These are phyloP conservation scores for Sminthurinus signatus DNA, from an alignment of 1,140 invertebrate genomes.

Conservation along the genomic window DNA sequence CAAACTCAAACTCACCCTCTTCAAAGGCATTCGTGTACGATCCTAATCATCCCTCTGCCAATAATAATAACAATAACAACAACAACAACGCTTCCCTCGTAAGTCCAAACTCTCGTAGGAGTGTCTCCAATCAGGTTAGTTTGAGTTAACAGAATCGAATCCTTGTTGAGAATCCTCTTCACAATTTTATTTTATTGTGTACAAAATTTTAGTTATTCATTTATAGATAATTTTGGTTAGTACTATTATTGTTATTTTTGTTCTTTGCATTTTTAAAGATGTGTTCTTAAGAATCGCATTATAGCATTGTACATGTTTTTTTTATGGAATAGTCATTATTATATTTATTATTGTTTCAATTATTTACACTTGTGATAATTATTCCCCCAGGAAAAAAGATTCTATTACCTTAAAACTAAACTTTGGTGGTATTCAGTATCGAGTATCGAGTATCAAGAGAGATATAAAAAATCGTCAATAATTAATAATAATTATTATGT, in stretches of 20 bases:
- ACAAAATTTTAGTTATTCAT: no score
- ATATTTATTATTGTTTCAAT: no score
- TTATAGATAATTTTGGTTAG: background rate
- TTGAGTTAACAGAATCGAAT: constrained; percentile 10
- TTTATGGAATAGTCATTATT: no score
- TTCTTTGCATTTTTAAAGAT: no score
- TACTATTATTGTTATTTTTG: background rate
- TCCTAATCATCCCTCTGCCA: constrained; percentile 26
- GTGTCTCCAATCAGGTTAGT: background rate
- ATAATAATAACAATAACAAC: constrained; percentile 17
- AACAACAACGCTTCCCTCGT: constrained; percentile 21
- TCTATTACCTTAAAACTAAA: background rate
- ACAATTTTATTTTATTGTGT: background rate
- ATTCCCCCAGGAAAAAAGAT: background rate
- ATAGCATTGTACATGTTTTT: no score
- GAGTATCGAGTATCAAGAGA: no score
- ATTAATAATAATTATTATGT: no score
- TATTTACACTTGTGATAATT: no score
- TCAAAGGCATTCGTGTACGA: constrained; percentile 56
- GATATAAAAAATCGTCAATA: no score
- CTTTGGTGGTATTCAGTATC: no score
- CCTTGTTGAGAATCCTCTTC: background rate
- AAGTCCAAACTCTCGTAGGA: constrained; percentile 5
- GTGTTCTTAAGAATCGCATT: no score
- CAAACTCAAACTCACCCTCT: constrained; percentile 57